These are phyloP conservation scores for Nycteola revayana DNA, from an alignment of 2,888 invertebrate species.

Conservation along the genomic window DNA sequence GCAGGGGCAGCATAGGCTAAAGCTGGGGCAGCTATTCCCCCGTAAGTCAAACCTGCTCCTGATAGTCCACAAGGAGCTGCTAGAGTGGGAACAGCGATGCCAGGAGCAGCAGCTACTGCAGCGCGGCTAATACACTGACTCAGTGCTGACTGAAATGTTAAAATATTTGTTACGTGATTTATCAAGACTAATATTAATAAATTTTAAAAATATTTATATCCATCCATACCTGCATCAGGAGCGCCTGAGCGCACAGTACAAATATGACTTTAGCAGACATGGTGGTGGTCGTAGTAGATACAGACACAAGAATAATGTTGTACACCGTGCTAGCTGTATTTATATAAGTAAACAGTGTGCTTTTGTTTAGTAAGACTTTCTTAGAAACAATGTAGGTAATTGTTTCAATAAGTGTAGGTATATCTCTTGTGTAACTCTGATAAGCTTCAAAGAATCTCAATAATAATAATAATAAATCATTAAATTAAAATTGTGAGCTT, in stretches of 20 bases:
- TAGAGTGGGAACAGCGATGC: background rate
- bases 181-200: background rate
- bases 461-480: too few species aligned
- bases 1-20: background rate
- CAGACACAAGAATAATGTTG: conserved; percentile 3
- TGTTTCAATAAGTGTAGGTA: too few species aligned
- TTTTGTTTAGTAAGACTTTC: background rate
- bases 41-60: background rate
- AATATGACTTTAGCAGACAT: conserved; percentile 8
- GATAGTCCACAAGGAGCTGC: conserved; percentile 8
- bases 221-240: conserved; percentile 9
- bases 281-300: conserved; percentile 1
- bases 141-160: conserved; percentile 10
- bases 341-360: too few species aligned
- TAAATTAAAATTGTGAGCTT: too few species aligned
- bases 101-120: conserved; percentile 2
- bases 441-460: too few species aligned
- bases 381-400: too few species aligned
- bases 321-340: background rate
- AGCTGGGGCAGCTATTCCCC: background rate
- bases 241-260: conserved; percentile 6
- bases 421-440: too few species aligned
- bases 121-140: conserved; percentile 7
- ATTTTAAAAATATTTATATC: background rate
- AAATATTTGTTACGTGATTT: too few species aligned